phyloP scores from a whole-genome alignment of 2,113 vertebrate genomes.

The Seriola aureovittata region DNA sequence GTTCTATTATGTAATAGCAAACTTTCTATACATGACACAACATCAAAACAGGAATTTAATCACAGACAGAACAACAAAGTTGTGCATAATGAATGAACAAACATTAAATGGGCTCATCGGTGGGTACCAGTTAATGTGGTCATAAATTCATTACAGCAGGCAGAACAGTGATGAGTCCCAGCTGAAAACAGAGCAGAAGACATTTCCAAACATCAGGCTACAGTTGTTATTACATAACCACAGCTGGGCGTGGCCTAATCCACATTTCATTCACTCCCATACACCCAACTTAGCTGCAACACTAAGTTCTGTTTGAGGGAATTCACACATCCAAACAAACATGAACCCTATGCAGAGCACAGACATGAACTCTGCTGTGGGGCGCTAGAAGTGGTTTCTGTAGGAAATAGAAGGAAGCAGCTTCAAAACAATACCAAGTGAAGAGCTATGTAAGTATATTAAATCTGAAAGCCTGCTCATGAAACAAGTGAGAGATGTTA shows the following conservation, averaged over 20 bases:
- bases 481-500: too few relatives aligned
- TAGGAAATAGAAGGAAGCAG: too few relatives aligned
- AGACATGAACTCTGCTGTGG: too few relatives aligned
- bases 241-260: conserved; percentile 6
- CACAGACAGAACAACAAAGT: background rate
- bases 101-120: background rate
- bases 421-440: too few relatives aligned
- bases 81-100: conserved; percentile 6
- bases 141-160: conserved; percentile 8
- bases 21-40: too few relatives aligned
- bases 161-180: background rate
- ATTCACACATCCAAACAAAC: too few relatives aligned
- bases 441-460: too few relatives aligned
- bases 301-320: background rate
- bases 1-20: conserved; percentile 3
- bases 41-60: background rate
- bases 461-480: too few relatives aligned
- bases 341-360: too few relatives aligned
- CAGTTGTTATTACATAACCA: too few relatives aligned
- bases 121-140: background rate
- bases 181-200: conserved; percentile 21
- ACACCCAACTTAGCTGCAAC: background rate
- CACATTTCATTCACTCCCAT: conserved; percentile 4
- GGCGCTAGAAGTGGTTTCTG: too few relatives aligned
- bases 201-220: background rate